Percentiles rank a stretch among this genome's conserved stretches.
phyloP scores from a whole-genome alignment of 2,797 vertebrate species.

The Enteromius mattozi region DNA sequence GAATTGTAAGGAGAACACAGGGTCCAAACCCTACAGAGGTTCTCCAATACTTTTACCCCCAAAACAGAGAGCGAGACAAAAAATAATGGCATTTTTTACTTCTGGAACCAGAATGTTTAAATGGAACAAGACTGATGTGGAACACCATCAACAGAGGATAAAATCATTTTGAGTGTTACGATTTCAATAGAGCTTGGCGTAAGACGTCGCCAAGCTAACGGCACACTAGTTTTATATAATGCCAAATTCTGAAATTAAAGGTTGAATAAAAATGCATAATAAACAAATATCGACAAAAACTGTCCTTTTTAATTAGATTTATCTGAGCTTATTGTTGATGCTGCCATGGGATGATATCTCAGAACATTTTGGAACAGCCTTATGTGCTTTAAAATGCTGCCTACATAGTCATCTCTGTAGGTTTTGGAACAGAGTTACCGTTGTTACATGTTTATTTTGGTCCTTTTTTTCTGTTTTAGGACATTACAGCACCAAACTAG shows the following conservation, averaged over 20 bases:
- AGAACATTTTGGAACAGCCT: constrained; percentile 3
- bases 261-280: background rate
- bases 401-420: background rate
- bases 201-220: background rate
- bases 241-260: background rate
- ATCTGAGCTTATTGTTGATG: background rate
- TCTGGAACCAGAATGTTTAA: background rate
- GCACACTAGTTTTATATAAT: background rate
- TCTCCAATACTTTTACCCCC: constrained; percentile 22
- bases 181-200: background rate
- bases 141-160: background rate
- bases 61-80: background rate
- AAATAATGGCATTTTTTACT: too few relatives aligned
- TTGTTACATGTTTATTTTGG: background rate
- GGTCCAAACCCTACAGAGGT: constrained; percentile 59
- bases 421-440: constrained; percentile 3
- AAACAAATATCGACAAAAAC: background rate
- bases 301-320: background rate
- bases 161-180: background rate
- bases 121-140: background rate
- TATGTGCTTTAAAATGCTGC: constrained; percentile 21
- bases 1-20: constrained; percentile 66
- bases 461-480: background rate
- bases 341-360: background rate
- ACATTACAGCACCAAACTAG: constrained; percentile 58